Conservation (phyloP, 2,113 vertebrate genomes). For the Campylomormyrus numenius region DNA sequence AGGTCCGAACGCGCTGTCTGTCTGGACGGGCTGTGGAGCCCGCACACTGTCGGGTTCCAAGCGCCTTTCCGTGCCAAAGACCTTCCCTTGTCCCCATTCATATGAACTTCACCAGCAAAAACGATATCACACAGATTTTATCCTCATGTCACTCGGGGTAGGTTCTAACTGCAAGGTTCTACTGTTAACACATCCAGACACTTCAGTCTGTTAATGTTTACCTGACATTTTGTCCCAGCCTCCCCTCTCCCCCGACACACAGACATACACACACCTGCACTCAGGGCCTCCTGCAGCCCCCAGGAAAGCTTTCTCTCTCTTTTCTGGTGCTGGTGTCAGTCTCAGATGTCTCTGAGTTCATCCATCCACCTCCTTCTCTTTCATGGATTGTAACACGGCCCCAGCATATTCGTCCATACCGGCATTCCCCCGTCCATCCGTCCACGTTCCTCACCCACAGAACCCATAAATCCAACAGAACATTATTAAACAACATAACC, state of each 20-base stretch:
- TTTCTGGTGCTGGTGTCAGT: slow-evolving; percentile 44
- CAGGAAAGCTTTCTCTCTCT: slow-evolving; percentile 57
- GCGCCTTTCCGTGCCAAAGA: background rate
- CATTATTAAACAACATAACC: background rate
- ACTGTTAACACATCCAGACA: background rate
- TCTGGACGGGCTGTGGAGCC: background rate
- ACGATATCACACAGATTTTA: background rate
- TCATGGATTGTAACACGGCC: slow-evolving; percentile 44
- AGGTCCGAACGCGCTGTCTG: background rate
- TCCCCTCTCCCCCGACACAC: slow-evolving; percentile 24
- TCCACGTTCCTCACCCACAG: background rate
- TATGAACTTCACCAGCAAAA: background rate
- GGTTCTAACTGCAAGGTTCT: background rate
- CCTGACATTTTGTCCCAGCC: background rate
- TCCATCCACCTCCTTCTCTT: slow-evolving; percentile 46
- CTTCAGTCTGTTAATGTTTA: background rate
- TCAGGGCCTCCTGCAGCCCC: slow-evolving; percentile 31
- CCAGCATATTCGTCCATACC: background rate
- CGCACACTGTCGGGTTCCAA: background rate
- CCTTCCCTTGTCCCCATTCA: background rate
- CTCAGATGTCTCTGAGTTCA: slow-evolving; percentile 54
- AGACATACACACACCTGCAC: background rate
- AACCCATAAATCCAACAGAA: background rate
- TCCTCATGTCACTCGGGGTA: background rate
- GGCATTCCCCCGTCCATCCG: background rate